Percentiles rank a stretch among this genome's conserved stretches.
Evolutionary conservation across 2,888 invertebrate genomes (phyloP).

Genomic region (Cataglyphis cursor): DNA sequence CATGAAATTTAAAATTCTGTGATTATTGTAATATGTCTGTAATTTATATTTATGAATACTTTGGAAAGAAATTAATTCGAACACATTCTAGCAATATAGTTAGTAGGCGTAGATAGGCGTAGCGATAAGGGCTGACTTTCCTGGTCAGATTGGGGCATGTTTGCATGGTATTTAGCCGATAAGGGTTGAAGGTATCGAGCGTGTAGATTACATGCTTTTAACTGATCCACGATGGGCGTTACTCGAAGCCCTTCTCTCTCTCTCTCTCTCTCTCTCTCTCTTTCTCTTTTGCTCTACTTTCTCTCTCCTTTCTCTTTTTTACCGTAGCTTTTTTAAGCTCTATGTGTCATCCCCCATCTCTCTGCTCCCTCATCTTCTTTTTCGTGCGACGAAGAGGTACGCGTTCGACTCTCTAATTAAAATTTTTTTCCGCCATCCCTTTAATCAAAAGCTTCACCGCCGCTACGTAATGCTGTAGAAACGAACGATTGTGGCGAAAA

Average conservation of each 20-base stretch:
- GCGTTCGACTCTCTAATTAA: conserved; percentile 70
- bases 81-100: conserved; percentile 56
- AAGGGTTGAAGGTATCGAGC: conserved; percentile 80
- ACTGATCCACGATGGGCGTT: conserved; percentile 72
- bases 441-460: conserved; percentile 62
- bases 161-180: conserved; percentile 83
- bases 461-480: conserved; percentile 51
- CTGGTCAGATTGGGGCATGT: conserved; percentile 79
- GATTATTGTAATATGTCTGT: background rate
- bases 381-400: conserved; percentile 59
- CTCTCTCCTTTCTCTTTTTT: conserved; percentile 6
- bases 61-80: conserved; percentile 65
- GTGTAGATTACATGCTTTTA: conserved; percentile 80
- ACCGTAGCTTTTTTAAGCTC: conserved; percentile 47
- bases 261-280: background rate
- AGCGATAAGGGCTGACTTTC: conserved; percentile 75
- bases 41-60: background rate
- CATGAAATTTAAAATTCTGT: background rate
- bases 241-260: conserved; percentile 40
- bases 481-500: conserved; percentile 53
- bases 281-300: background rate
- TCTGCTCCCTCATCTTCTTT: conserved; percentile 46
- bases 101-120: conserved; percentile 69
- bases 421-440: conserved; percentile 57
- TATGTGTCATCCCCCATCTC: conserved; percentile 38